phyloP scores from a whole-genome alignment of 2,797 vertebrate genomes.

The Trichosurus vulpecula region DNA sequence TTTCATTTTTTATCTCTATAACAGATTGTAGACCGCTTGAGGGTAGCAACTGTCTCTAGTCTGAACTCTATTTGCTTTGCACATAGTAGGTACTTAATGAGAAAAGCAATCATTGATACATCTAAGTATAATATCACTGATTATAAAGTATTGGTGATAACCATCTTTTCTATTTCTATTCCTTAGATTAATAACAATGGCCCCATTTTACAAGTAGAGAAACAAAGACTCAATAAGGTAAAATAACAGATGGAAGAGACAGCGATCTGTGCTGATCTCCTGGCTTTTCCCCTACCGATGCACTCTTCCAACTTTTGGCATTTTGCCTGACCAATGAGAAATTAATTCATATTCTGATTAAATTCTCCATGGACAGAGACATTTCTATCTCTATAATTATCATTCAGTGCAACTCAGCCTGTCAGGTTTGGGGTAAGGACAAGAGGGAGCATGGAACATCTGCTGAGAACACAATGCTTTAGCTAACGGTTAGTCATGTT shows the following conservation, averaged over 20 bases:
- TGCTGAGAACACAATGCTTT: not conserved
- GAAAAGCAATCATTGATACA: not conserved
- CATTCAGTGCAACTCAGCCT: not conserved
- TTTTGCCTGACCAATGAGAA: not conserved
- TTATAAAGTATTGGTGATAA: not conserved
- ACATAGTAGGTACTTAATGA: not conserved
- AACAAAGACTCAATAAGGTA: not conserved
- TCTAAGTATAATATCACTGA: not conserved
- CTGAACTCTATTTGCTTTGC: not conserved
- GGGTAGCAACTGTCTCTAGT: not conserved
- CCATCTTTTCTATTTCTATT: slow-evolving; percentile 6
- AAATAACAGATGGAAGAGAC: not conserved
- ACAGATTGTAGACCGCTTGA: not conserved
- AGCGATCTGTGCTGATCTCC: not conserved
- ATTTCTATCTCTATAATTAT: not conserved
- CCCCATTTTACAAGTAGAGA: not conserved
- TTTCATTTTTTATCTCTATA: not conserved
- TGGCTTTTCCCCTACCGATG: not conserved
- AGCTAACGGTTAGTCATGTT: not conserved
- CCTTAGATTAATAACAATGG: slow-evolving; percentile 5
- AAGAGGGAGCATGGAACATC: not conserved
- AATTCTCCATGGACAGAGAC: not conserved
- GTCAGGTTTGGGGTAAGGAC: not conserved
- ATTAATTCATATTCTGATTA: not conserved
- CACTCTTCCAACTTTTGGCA: not conserved